Base-by-base conservation (phyloP, 2,113 vertebrate genomes). In the Panthera leo region DNA sequence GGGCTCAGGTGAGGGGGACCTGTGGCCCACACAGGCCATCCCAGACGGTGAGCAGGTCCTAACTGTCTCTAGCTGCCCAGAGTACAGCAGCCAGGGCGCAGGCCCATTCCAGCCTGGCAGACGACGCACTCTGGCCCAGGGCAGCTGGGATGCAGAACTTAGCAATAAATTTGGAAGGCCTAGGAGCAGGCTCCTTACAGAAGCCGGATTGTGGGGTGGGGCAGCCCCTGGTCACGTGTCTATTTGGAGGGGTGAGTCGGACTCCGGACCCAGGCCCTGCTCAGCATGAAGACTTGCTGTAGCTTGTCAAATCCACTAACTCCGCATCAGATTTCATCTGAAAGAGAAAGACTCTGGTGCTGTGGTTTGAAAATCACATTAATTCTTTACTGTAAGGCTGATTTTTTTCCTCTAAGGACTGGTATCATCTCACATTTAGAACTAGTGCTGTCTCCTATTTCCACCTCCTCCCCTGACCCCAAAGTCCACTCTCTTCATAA, bases 101-200 rank as follows among this genome's bases (percentile, higher is more conserved):
- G 94, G 34, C 2, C 21, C 19, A 0, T 58, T 58, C 79, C 75
- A 84, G 25, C 42, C 61, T 25, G 42, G 42, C 42, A 85, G 45
- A 70, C 11, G 34, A 55, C 5, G n/a, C 1, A 1, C n/a, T 39
- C 4, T 95, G 71, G 80, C 83, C 65, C 16, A 71, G 29, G 61
- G 53, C 48, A 61, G 53, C 23, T 63, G 73, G 63, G 65, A 55
- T 63, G 61, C 53, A 79, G 79, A 94, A 58, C 48, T 80, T 87
- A 36, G n/a, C 76, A 92, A 94, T 78, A 76, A 90, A 73, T 78
- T 10, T 12, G 39, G 79, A 82, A 89, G 75, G 48, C 34, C 21
- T 7, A 29, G 48, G 21, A 76, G 68, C 21, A 29, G 42, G 39
- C 25, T 48, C 55, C 65, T 51, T 21, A 27, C 2, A 15, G 83